Conservation (phyloP, 2,113 vertebrate species). For the Lycocorax pyrrhopterus region DNA sequence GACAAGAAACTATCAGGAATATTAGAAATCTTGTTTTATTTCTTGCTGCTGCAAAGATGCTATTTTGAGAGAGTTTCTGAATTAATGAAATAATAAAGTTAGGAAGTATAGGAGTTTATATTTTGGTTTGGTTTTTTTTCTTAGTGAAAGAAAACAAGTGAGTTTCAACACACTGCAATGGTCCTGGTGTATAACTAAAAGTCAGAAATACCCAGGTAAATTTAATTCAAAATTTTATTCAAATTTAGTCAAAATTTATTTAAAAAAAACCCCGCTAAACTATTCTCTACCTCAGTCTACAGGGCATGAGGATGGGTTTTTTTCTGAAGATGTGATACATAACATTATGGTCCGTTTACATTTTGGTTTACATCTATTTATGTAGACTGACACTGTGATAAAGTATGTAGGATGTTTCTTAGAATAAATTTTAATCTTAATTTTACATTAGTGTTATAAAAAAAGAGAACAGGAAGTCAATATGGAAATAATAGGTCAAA, state of each 20-base stretch:
- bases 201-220: not conserved
- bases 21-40: not conserved
- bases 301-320: not conserved
- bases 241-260: not conserved
- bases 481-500: not conserved
- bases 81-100: not conserved
- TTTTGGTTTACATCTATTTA: not conserved
- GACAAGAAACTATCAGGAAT: not conserved
- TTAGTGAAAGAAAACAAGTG: not conserved
- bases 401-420: not conserved
- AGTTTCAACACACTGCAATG: not conserved
- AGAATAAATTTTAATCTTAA: not conserved
- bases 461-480: not conserved
- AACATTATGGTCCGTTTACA: not conserved
- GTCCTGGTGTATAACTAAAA: not conserved
- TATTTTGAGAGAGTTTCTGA: not conserved
- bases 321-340: not conserved
- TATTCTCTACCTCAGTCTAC: not conserved
- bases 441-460: not conserved
- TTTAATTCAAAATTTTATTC: not conserved
- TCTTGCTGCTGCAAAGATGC: not conserved
- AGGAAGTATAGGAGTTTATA: not conserved
- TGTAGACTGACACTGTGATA: not conserved
- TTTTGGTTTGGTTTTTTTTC: not conserved
- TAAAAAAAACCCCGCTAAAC: fast-evolving